Conservation (phyloP, 1,140 invertebrate genomes). For the Leptonema lineaticorne region DNA sequence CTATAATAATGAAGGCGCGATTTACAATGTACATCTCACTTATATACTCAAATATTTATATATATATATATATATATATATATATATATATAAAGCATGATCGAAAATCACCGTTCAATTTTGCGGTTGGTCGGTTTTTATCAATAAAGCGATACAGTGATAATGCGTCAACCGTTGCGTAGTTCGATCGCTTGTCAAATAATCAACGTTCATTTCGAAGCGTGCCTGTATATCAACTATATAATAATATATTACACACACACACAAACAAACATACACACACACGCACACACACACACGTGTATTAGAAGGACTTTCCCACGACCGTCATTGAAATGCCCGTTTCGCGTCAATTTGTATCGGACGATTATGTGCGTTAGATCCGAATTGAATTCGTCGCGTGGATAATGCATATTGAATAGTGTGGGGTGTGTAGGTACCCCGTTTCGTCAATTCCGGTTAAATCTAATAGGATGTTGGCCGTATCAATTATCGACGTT, state of each 20-base stretch:
- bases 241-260: background rate
- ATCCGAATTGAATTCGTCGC: background rate
- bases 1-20: too few species aligned
- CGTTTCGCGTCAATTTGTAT: slow-evolving; percentile 24
- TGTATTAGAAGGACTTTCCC: background rate
- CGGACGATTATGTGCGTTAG: slow-evolving; percentile 3
- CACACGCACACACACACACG: background rate
- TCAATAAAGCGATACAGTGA: too few species aligned
- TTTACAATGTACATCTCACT: too few species aligned
- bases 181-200: too few species aligned
- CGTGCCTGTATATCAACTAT: too few species aligned
- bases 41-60: background rate
- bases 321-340: too few species aligned
- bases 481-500: slow-evolving; percentile 20
- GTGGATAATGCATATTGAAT: slow-evolving; percentile 11
- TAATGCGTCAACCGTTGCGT: too few species aligned
- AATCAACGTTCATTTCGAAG: too few species aligned
- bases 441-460: background rate
- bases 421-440: background rate
- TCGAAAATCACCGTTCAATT: too few species aligned
- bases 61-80: background rate
- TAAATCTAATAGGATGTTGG: slow-evolving; percentile 19
- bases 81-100: background rate
- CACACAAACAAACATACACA: background rate
- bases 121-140: too few species aligned